phyloP scores from a whole-genome alignment of 2,113 vertebrate genomes.

The Chaetura pelagica region DNA sequence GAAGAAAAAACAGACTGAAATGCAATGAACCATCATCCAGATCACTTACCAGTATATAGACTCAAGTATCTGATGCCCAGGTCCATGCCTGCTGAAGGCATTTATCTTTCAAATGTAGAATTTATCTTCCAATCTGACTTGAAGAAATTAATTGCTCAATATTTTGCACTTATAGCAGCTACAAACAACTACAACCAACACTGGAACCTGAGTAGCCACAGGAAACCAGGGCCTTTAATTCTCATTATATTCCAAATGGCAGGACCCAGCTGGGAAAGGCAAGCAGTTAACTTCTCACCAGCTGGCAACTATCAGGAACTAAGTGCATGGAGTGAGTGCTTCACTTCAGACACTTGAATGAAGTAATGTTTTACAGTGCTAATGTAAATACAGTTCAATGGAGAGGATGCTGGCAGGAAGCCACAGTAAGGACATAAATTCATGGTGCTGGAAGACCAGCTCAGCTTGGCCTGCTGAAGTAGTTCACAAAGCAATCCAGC shows the following conservation, averaged over 20 bases:
- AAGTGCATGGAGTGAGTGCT: not conserved
- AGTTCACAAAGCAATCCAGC: not conserved
- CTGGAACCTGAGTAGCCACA: not conserved
- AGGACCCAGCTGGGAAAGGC: not conserved
- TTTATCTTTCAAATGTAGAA: not conserved
- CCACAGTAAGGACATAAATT: slow-evolving; percentile 41
- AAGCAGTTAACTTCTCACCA: not conserved
- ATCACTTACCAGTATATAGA: not conserved
- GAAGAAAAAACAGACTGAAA: not conserved
- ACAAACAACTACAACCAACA: not conserved
- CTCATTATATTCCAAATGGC: not conserved
- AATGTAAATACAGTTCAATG: slow-evolving; percentile 55
- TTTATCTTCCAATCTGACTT: not conserved
- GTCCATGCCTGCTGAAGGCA: not conserved
- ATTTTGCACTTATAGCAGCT: not conserved
- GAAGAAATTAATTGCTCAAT: not conserved
- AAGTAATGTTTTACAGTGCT: slow-evolving; percentile 45
- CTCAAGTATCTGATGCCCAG: not conserved
- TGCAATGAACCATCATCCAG: not conserved
- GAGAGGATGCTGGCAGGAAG: slow-evolving; percentile 29
- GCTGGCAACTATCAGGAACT: slow-evolving; percentile 4
- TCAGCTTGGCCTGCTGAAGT: not conserved
- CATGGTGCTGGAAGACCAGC: not conserved
- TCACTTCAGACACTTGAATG: slow-evolving; percentile 30
- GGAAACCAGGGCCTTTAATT: not conserved